Conservation (phyloP, 2,797 vertebrate genomes). For the Acipenser oxyrinchus region DNA sequence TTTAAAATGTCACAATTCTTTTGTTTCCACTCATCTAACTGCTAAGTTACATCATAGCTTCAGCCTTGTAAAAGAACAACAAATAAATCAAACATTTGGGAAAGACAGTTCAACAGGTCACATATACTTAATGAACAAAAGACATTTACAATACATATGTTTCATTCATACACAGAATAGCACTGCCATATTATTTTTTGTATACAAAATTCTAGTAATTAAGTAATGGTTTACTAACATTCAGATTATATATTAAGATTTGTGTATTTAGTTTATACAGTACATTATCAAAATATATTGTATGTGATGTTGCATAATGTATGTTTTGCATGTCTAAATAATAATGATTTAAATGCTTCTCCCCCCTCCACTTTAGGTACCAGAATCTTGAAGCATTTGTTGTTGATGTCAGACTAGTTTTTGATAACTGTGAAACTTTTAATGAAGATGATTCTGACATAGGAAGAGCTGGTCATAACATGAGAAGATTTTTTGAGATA, state of each 20-base stretch:
- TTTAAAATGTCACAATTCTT: too few relatives aligned
- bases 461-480: constrained; percentile 93
- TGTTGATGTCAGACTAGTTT: constrained; percentile 94
- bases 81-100: too few relatives aligned
- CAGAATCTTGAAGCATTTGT: constrained; percentile 91
- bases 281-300: neutral
- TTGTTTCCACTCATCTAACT: too few relatives aligned
- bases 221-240: neutral
- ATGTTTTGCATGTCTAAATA: neutral
- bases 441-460: constrained; percentile 99
- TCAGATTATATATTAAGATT: neutral
- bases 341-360: constrained; percentile 13
- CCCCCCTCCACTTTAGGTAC: constrained; percentile 64
- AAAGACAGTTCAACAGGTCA: too few relatives aligned
- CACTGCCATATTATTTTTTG: too few relatives aligned
- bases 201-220: too few relatives aligned
- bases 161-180: too few relatives aligned
- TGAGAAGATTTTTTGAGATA: constrained; percentile 98
- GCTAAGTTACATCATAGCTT: too few relatives aligned
- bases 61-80: too few relatives aligned
- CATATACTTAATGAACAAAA: too few relatives aligned
- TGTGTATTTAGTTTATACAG: neutral
- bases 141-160: too few relatives aligned
- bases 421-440: constrained; percentile 99
- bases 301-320: neutral